Evolutionary conservation across 2,113 vertebrate genomes (phyloP).

Genomic region (Mesitornis unicolor): DNA sequence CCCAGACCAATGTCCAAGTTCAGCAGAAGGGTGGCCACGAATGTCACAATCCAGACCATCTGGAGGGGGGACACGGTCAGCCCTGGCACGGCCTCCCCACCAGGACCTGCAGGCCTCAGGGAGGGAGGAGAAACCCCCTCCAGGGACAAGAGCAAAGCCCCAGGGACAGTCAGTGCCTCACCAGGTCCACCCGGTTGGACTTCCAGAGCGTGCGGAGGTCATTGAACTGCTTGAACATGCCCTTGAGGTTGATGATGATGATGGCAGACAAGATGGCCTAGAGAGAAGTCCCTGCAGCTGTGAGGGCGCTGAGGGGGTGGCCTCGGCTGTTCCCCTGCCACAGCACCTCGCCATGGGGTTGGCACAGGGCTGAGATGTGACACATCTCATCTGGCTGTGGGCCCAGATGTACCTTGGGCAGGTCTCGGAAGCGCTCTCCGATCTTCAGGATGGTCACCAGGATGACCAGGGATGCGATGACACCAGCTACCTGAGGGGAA

Average conservation of each 20-base stretch:
- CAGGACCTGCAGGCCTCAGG: neutral
- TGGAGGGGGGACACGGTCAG: neutral
- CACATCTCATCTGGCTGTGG: accelerated
- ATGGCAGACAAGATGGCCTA: constrained; percentile 89
- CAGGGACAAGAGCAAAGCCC: neutral
- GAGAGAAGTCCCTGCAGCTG: neutral
- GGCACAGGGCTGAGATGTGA: neutral
- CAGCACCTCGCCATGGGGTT: neutral
- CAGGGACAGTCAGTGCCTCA: constrained; percentile 20
- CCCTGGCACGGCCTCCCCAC: accelerated
- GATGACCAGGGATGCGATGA: constrained; percentile 85
- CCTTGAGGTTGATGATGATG: constrained; percentile 88
- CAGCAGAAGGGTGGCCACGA: constrained; percentile 83
- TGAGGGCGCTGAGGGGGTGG: neutral
- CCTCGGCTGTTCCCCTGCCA: neutral
- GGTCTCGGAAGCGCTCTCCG: constrained; percentile 84
- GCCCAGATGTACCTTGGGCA: constrained; percentile 85
- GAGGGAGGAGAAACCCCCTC: neutral
- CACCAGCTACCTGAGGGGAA: constrained; percentile 81
- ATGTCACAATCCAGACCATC: constrained; percentile 88
- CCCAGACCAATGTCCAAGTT: constrained; percentile 89
- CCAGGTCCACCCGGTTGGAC: constrained; percentile 85
- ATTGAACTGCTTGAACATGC: constrained; percentile 90
- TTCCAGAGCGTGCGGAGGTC: constrained; percentile 85
- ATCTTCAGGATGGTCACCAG: constrained; percentile 89